These are phyloP conservation scores for Axea sp. DNA, from an alignment of 2,888 invertebrate species.

Conservation along the genomic window DNA sequence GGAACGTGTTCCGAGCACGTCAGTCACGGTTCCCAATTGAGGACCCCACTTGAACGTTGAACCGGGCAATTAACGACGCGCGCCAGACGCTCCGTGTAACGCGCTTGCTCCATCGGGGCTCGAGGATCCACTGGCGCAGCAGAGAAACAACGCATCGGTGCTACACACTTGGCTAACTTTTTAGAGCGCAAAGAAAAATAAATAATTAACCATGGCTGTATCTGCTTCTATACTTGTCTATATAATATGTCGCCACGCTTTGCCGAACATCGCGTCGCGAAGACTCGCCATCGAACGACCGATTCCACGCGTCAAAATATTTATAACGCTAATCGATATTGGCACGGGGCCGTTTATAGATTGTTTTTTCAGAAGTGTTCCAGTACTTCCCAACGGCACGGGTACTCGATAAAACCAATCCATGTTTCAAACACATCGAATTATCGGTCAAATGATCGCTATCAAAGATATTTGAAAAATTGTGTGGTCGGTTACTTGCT, in stretches of 20 bases:
- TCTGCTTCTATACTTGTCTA: slow-evolving; percentile 10
- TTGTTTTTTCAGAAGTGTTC: neutral
- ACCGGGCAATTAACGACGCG: slow-evolving; percentile 24
- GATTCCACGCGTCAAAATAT: slow-evolving; percentile 22
- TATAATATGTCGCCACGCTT: slow-evolving; percentile 36
- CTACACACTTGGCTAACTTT: slow-evolving; percentile 50
- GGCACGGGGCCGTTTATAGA: slow-evolving; percentile 3
- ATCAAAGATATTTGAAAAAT: too few relatives aligned
- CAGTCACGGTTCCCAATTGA: slow-evolving; percentile 9
- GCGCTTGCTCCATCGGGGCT: slow-evolving; percentile 24
- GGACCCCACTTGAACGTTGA: slow-evolving; percentile 35
- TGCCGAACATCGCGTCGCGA: slow-evolving; percentile 20
- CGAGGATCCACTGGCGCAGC: slow-evolving; percentile 35
- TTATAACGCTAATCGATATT: slow-evolving; percentile 38
- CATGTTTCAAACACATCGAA: too few relatives aligned
- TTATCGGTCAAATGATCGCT: too few relatives aligned
- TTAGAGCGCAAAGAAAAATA: slow-evolving; percentile 56
- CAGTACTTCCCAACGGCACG: too few relatives aligned
- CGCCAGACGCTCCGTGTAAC: too few relatives aligned
- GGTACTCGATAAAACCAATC: too few relatives aligned
- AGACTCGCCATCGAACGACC: slow-evolving; percentile 15
- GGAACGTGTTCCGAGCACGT: slow-evolving; percentile 3
- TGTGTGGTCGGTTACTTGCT: too few relatives aligned
- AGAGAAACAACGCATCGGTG: slow-evolving; percentile 24
- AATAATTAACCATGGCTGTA: slow-evolving; percentile 46